A percentile compares a stretch with the other conserved stretches of the same genome.
These are phyloP conservation scores for Fabriciana adippe DNA, from an alignment of 2,888 invertebrate species.

Conservation along the genomic window DNA sequence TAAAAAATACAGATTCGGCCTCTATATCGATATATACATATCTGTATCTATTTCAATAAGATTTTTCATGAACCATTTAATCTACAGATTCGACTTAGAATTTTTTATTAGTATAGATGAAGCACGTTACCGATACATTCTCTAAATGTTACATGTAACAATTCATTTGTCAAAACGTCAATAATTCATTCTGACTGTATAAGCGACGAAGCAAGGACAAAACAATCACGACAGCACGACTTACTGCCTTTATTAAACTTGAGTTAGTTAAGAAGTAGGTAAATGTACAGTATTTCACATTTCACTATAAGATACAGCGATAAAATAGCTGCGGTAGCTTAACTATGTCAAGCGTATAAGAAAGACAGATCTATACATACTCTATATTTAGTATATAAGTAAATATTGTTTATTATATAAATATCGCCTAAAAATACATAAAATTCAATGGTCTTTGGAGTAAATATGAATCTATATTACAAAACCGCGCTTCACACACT, in stretches of 20 bases:
- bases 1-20: too few species aligned
- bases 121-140: slow-evolving; percentile 5
- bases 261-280: slow-evolving; percentile 23
- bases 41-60: too few species aligned
- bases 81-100: too few species aligned
- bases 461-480: background rate
- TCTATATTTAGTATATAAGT: too few species aligned
- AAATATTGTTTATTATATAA: too few species aligned
- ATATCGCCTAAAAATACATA: too few species aligned
- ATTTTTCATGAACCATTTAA: too few species aligned
- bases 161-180: slow-evolving; percentile 56
- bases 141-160: slow-evolving; percentile 25
- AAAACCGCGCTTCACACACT: too few species aligned
- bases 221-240: slow-evolving; percentile 51
- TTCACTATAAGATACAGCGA: background rate
- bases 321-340: background rate
- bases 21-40: too few species aligned
- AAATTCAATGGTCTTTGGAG: background rate
- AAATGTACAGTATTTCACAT: slow-evolving; percentile 6
- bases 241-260: slow-evolving; percentile 27
- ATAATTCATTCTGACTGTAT: slow-evolving; percentile 47
- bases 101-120: background rate
- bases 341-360: background rate
- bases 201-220: slow-evolving; percentile 57
- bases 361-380: too few species aligned